A percentile compares a stretch with the other conserved stretches of the same genome.
These are phyloP conservation scores for Brachyrhaphis roseni DNA, from an alignment of 2,797 vertebrate genomes.

Conservation along the genomic window DNA sequence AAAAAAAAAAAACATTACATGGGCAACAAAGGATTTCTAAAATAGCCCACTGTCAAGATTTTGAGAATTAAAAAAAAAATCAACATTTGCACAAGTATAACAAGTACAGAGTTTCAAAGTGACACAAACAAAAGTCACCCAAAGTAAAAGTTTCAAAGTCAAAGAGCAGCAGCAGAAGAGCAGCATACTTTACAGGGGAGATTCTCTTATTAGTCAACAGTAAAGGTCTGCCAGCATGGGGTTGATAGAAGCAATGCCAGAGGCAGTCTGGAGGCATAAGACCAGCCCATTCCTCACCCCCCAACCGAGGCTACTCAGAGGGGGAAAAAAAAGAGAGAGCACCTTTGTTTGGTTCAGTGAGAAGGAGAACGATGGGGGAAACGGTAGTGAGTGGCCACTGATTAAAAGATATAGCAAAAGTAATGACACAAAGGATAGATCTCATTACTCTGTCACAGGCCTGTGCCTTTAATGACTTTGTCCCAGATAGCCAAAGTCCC, in stretches of 20 bases:
- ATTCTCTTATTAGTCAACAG: slow-evolving; percentile 69
- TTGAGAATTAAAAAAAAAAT: neutral
- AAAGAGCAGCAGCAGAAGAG: slow-evolving; percentile 43
- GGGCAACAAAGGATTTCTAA: slow-evolving; percentile 20
- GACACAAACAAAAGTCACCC: slow-evolving; percentile 36
- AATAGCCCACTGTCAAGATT: slow-evolving; percentile 31
- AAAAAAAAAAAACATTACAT: neutral
- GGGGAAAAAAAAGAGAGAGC: slow-evolving; percentile 26
- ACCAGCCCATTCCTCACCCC: slow-evolving; percentile 59
- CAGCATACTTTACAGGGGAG: slow-evolving; percentile 46
- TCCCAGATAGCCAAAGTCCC: slow-evolving; percentile 29
- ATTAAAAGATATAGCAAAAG: slow-evolving; percentile 60
- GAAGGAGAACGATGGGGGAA: slow-evolving; percentile 19
- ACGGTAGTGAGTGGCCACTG: slow-evolving; percentile 50
- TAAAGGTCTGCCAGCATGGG: slow-evolving; percentile 74
- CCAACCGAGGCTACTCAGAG: slow-evolving; percentile 49
- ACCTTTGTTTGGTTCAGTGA: slow-evolving; percentile 37
- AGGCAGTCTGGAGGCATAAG: slow-evolving; percentile 63
- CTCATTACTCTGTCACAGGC: slow-evolving; percentile 47
- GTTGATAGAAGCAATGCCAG: slow-evolving; percentile 66
- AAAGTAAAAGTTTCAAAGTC: slow-evolving; percentile 59
- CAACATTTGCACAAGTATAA: slow-evolving; percentile 23
- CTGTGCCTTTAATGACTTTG: slow-evolving; percentile 43
- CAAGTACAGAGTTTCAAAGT: slow-evolving; percentile 58
- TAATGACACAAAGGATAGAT: slow-evolving; percentile 37